Percentiles rank a stretch among this genome's conserved stretches.
Conservation (phyloP, 2,113 vertebrate genomes). For the Cettia cetti region DNA sequence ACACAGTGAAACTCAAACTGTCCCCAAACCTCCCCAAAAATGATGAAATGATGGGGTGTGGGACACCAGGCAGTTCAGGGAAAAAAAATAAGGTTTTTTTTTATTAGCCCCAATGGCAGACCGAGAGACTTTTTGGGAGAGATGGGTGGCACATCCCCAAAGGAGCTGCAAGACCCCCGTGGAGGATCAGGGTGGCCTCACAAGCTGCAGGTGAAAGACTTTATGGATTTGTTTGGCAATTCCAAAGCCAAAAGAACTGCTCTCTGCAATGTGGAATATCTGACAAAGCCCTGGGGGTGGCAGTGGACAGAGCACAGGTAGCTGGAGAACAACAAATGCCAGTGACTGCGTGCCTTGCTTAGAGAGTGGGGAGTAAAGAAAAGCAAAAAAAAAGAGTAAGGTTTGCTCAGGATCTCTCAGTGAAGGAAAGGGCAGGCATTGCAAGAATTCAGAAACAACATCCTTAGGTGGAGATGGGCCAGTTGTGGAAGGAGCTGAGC, state of each 20-base stretch:
- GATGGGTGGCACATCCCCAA: neutral
- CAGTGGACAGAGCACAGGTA: neutral
- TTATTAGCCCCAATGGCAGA: neutral
- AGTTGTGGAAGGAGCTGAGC: constrained; percentile 9
- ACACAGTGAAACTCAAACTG: neutral
- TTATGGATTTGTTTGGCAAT: neutral
- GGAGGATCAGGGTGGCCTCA: neutral
- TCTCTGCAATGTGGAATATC: neutral
- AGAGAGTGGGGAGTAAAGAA: neutral
- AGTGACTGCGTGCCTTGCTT: neutral
- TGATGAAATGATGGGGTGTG: neutral
- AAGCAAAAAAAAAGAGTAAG: neutral
- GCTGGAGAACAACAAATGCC: neutral
- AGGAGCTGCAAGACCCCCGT: neutral
- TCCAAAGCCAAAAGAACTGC: neutral
- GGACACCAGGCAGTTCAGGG: neutral
- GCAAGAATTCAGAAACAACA: constrained; percentile 48
- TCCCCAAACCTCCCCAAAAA: neutral
- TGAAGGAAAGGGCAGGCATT: constrained; percentile 28
- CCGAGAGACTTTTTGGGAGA: neutral
- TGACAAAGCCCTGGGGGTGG: neutral
- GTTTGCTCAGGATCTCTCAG: neutral
- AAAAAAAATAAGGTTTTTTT: neutral
- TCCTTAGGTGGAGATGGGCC: constrained; percentile 1
- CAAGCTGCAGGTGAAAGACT: neutral